These are phyloP conservation scores for Hypotaenidia philippensis DNA, from an alignment of 2,797 vertebrate species.

Conservation along the genomic window DNA sequence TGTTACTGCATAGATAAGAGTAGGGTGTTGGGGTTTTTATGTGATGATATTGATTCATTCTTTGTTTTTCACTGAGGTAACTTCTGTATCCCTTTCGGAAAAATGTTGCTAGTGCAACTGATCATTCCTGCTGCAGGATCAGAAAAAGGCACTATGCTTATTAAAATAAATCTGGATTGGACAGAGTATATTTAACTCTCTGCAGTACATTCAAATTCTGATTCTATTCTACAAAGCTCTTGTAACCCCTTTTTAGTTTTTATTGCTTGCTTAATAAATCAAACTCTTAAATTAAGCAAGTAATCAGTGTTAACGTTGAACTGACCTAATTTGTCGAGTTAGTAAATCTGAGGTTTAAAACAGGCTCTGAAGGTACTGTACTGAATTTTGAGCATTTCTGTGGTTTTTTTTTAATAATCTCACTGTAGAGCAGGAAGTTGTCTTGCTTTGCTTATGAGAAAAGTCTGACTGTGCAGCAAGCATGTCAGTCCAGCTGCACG, in stretches of 20 bases:
- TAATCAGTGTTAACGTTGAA: background rate
- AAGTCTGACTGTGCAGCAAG: background rate
- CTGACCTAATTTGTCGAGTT: background rate
- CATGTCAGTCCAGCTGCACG: background rate
- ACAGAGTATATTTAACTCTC: background rate
- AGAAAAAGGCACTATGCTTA: background rate
- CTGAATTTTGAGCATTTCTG: background rate
- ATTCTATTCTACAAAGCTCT: background rate
- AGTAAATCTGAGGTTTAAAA: background rate
- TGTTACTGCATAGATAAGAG: background rate
- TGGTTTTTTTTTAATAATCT: background rate
- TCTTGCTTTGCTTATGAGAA: background rate
- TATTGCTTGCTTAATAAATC: background rate
- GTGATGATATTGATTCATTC: background rate
- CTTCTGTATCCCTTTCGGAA: background rate
- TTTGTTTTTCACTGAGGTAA: background rate
- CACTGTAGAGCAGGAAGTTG: background rate
- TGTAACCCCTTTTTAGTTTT: background rate
- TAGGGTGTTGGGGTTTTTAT: background rate
- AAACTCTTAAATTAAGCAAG: background rate
- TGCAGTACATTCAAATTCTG: background rate
- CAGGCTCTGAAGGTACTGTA: background rate
- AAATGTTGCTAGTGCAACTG: background rate
- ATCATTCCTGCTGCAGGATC: background rate
- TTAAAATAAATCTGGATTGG: background rate